A percentile compares a stretch with the other conserved stretches of the same genome.
Evolutionary conservation across 1,140 invertebrate species (phyloP).

Genomic region (Pseudomyrmex sp.): DNA sequence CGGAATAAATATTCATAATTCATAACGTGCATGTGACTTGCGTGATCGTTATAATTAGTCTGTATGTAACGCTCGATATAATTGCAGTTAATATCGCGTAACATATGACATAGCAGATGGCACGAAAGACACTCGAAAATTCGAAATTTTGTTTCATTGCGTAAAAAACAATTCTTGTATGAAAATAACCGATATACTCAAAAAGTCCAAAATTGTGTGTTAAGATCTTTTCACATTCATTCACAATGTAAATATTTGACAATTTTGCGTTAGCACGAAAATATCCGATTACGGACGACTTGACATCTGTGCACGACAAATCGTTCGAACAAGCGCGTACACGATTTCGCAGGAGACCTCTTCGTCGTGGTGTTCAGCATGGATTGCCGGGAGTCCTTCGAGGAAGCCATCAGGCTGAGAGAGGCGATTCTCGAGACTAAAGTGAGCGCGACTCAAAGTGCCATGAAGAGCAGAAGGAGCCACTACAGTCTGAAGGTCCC

Average conservation of each 20-base stretch:
- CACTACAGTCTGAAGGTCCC: slow-evolving; percentile 88
- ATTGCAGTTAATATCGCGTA: slow-evolving; percentile 27
- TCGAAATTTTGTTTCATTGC: neutral
- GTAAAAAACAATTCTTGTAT: neutral
- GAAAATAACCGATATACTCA: too few relatives aligned
- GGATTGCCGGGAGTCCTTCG: slow-evolving; percentile 94
- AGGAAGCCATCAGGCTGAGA: slow-evolving; percentile 92
- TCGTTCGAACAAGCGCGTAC: slow-evolving; percentile 5
- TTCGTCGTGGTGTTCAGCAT: slow-evolving; percentile 94
- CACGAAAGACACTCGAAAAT: neutral
- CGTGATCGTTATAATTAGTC: slow-evolving; percentile 53
- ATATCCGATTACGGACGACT: neutral
- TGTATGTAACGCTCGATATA: slow-evolving; percentile 30
- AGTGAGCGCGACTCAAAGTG: slow-evolving; percentile 87
- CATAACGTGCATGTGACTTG: slow-evolving; percentile 28
- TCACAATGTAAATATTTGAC: neutral
- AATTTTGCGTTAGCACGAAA: slow-evolving; percentile 1
- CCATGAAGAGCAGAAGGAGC: slow-evolving; percentile 86
- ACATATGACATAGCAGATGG: neutral
- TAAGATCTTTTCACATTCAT: neutral
- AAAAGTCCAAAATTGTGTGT: too few relatives aligned
- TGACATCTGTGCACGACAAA: neutral
- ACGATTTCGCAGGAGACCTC: slow-evolving; percentile 89
- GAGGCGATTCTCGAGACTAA: slow-evolving; percentile 94
- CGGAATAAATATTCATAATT: slow-evolving; percentile 56